Conservation (phyloP, 2,888 invertebrate species). For the Hirtodrosophila duncani region DNA sequence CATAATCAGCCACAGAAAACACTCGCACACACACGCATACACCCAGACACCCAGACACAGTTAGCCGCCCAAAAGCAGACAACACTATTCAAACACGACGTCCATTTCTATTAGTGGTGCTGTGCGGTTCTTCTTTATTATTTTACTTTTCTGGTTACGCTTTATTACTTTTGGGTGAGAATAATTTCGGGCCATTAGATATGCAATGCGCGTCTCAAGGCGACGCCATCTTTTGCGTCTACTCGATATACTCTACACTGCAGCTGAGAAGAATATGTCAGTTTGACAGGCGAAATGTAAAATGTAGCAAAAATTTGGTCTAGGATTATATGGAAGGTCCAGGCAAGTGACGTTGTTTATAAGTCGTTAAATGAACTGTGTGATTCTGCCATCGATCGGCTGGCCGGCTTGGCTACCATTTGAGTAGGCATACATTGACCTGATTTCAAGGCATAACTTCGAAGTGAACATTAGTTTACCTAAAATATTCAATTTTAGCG, state of each 20-base stretch:
- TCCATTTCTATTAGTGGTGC: slow-evolving; percentile 54
- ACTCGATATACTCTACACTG: slow-evolving; percentile 1
- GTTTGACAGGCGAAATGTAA: no score
- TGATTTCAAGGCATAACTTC: no score
- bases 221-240: slow-evolving; percentile 18
- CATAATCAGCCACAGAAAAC: slow-evolving; percentile 48
- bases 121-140: slow-evolving; percentile 64
- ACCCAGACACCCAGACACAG: background rate
- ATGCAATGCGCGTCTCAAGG: slow-evolving; percentile 52
- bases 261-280: background rate
- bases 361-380: no score
- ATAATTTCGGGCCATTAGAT: slow-evolving; percentile 47
- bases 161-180: slow-evolving; percentile 55
- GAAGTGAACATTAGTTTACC: no score
- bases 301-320: no score
- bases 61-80: slow-evolving; percentile 24
- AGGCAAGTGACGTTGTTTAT: no score
- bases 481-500: no score
- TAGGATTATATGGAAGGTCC: no score
- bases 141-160: slow-evolving; percentile 44
- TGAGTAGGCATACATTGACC: no score
- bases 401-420: no score
- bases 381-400: no score
- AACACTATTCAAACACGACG: slow-evolving; percentile 27
- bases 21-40: background rate